These are phyloP conservation scores for Hypomecis punctinalis DNA, from an alignment of 2,888 invertebrate genomes.

Conservation along the genomic window DNA sequence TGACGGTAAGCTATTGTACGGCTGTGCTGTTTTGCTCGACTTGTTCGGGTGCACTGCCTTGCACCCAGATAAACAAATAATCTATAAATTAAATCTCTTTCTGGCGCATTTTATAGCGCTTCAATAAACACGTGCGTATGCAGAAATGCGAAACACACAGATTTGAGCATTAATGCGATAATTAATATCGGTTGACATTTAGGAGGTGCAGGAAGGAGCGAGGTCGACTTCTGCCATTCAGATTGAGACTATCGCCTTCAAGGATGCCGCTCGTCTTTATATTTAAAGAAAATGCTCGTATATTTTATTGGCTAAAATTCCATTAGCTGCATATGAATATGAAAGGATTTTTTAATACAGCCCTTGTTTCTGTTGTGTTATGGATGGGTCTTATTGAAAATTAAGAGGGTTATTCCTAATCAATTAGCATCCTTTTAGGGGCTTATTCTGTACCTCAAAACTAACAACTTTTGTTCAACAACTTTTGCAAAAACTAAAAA, in stretches of 20 bases:
- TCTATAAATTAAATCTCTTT: background rate
- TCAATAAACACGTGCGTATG: conserved; percentile 16
- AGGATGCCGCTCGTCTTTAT: conserved; percentile 32
- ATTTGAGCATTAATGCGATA: conserved; percentile 29
- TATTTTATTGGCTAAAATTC: background rate
- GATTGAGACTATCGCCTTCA: conserved; percentile 37
- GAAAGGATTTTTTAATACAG: background rate
- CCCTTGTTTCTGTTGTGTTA: background rate
- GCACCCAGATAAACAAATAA: too few species aligned
- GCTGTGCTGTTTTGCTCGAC: too few species aligned
- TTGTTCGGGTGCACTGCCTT: too few species aligned
- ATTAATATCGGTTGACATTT: conserved; percentile 59
- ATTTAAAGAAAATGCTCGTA: background rate
- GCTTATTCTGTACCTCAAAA: too few species aligned
- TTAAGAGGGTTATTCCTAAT: too few species aligned
- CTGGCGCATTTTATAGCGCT: conserved; percentile 6
- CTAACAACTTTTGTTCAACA: too few species aligned
- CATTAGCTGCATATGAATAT: background rate
- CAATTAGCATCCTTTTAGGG: too few species aligned
- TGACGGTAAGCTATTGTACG: too few species aligned
- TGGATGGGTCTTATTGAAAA: too few species aligned
- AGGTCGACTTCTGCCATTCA: conserved; percentile 59
- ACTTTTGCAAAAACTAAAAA: too few species aligned
- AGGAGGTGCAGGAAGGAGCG: conserved; percentile 58
- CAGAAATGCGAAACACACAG: conserved; percentile 34